phyloP scores from a whole-genome alignment of 1,140 invertebrate genomes.

The Drosophila lini region DNA sequence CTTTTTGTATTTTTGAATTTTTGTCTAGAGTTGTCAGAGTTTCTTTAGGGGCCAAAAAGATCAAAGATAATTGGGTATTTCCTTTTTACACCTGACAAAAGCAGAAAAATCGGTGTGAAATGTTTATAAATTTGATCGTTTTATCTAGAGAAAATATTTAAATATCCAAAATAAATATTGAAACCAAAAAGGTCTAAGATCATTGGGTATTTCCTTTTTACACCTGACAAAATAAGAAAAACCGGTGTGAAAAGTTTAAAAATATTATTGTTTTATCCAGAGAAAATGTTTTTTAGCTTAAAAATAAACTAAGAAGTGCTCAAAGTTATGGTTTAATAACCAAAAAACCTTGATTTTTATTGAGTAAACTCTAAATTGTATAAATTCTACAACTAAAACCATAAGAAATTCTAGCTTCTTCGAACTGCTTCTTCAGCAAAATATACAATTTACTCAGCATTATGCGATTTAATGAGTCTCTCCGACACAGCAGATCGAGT shows the following conservation, averaged over 20 bases:
- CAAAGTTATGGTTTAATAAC: neutral
- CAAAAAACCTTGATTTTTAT: too few species aligned
- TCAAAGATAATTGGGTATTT: slow-evolving; percentile 17
- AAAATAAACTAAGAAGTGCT: neutral
- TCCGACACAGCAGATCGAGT: slow-evolving; percentile 27
- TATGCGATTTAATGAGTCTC: slow-evolving; percentile 16
- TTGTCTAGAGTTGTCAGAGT: slow-evolving; percentile 41
- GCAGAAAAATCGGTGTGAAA: neutral
- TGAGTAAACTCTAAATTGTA: too few species aligned
- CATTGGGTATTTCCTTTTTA: too few species aligned
- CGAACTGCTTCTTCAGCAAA: slow-evolving; percentile 1
- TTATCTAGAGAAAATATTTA: neutral
- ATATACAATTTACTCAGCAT: slow-evolving; percentile 28
- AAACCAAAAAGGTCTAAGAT: too few species aligned
- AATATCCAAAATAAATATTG: too few species aligned
- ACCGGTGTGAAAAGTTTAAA: too few species aligned
- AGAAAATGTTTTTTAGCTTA: neutral
- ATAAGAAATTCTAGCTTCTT: neutral
- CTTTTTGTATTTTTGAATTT: slow-evolving; percentile 1
- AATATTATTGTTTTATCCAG: too few species aligned
- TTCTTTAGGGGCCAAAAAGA: neutral
- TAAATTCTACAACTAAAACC: neutral
- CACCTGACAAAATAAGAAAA: too few species aligned
- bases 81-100: neutral
- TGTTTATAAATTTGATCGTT: neutral